These are phyloP conservation scores for Xyrauchen texanus DNA, from an alignment of 2,113 vertebrate species.

Conservation along the genomic window DNA sequence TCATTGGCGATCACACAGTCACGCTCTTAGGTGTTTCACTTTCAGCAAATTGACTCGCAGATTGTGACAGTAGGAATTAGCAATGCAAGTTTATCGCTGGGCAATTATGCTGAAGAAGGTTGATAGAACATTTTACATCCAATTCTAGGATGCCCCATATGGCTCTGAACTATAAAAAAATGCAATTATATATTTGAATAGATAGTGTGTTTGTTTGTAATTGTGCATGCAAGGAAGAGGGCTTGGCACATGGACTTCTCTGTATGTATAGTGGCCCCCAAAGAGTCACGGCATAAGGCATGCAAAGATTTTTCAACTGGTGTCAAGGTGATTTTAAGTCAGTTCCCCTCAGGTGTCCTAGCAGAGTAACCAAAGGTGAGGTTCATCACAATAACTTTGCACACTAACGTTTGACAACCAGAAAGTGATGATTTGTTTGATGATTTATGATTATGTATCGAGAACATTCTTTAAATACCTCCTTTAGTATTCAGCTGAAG, in stretches of 20 bases:
- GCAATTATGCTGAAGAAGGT: slow-evolving; percentile 31
- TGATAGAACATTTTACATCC: slow-evolving; percentile 26
- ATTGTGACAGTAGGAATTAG: slow-evolving; percentile 31
- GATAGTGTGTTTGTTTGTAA: slow-evolving; percentile 11
- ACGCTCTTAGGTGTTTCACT: slow-evolving; percentile 29
- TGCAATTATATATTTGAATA: neutral
- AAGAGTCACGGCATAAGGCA: too few species aligned
- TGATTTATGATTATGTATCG: too few species aligned
- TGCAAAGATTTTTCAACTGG: too few species aligned
- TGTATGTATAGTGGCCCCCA: neutral
- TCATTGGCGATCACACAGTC: neutral
- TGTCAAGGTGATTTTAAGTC: too few species aligned
- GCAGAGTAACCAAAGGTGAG: too few species aligned
- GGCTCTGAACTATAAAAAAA: slow-evolving; percentile 24
- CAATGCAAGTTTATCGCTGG: slow-evolving; percentile 16
- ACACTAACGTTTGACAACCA: too few species aligned
- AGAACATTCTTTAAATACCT: too few species aligned
- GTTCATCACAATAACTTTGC: too few species aligned
- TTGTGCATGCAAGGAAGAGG: too few species aligned
- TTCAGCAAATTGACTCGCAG: slow-evolving; percentile 23
- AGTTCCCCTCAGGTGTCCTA: too few species aligned
- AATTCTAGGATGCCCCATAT: slow-evolving; percentile 36
- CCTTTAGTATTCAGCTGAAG: too few species aligned
- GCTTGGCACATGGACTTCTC: neutral
- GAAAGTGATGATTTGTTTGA: too few species aligned